Conservation (phyloP, 2,888 invertebrate species). For the Eledona agricola region DNA sequence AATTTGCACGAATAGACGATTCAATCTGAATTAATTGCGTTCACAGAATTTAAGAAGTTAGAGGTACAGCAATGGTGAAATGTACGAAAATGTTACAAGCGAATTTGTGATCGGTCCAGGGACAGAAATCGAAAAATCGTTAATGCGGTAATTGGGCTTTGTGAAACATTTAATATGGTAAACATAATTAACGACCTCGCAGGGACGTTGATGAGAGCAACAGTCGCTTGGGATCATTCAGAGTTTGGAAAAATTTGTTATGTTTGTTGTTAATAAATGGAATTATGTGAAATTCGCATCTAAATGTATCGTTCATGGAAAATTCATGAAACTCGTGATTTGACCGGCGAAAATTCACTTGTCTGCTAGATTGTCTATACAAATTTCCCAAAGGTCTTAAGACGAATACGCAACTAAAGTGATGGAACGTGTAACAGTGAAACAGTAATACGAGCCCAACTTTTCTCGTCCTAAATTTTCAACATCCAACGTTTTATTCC, state of each 20-base stretch:
- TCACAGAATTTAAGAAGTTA: too few relatives aligned
- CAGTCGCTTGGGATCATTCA: too few relatives aligned
- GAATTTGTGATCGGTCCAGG: too few relatives aligned
- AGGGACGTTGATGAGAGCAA: too few relatives aligned
- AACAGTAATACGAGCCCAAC: constrained; percentile 39
- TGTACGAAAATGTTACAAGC: too few relatives aligned
- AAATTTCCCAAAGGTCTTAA: constrained; percentile 47
- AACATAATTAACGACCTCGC: too few relatives aligned
- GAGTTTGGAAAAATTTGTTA: too few relatives aligned
- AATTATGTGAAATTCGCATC: constrained; percentile 38
- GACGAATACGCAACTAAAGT: constrained; percentile 44
- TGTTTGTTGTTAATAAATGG: constrained; percentile 34
- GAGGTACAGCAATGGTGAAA: too few relatives aligned
- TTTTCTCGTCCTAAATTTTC: constrained; percentile 30
- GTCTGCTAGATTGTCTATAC: constrained; percentile 44
- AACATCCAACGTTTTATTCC: constrained; percentile 10
- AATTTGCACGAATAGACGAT: constrained; percentile 26
- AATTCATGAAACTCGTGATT: constrained; percentile 44
- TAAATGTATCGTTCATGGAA: constrained; percentile 39
- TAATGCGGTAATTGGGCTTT: too few relatives aligned
- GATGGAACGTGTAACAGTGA: constrained; percentile 43
- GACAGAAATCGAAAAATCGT: too few relatives aligned
- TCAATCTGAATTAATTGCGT: too few relatives aligned
- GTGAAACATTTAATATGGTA: too few relatives aligned
- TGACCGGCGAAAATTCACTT: constrained; percentile 39